Base-by-base conservation (phyloP, 2,797 vertebrate species). In the Leptoclinus maculatus region DNA sequence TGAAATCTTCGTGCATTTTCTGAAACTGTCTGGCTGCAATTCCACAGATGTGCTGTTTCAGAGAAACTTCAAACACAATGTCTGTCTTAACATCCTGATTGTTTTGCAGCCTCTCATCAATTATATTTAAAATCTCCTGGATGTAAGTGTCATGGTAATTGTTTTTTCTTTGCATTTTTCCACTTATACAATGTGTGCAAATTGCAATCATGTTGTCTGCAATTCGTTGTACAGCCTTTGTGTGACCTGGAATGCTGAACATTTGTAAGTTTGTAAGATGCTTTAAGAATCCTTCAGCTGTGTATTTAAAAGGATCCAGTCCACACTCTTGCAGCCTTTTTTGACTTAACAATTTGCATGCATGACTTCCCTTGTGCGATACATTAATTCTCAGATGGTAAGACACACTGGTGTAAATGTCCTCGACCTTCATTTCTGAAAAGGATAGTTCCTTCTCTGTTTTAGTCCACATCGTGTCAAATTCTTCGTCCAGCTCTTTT, bases 1-100 rank as follows among this genome's bases (percentile, higher is more conserved):
- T 23, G 65, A 93, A 95, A 8, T 63, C 5, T 0, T 88, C 0
- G 0, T 95, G 92, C 84, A 95, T 91, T n/a, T 76, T 1, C 76
- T 94, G 92, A 79, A 95, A 94, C 3, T 2, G 0, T 66, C 14
- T 64, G 25, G 92, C 90, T 69, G 93, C 87, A 7, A 0, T 0
- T 47, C 82, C 87, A 87, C 93, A 93, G 68, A 95, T 92, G 72
- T 91, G 75, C 0, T 84, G 34, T 72, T 95, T 95, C 0, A 95
- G 49, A 12, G 76, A 70, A 17, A 92, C 80, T 41, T 93, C 92
- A 83, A 95, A 93, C 7, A 45, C 2, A 0, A 8, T 74, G 0
- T 53, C 70, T 11, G 0, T 36, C 0, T 58, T 12, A 0, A 88
- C 3, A 6, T 84, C 3, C 6, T 17, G 57, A 4, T 51, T 19